Base-by-base conservation (phyloP, 2,113 vertebrate genomes). In the Campylomormyrus tamandua region DNA sequence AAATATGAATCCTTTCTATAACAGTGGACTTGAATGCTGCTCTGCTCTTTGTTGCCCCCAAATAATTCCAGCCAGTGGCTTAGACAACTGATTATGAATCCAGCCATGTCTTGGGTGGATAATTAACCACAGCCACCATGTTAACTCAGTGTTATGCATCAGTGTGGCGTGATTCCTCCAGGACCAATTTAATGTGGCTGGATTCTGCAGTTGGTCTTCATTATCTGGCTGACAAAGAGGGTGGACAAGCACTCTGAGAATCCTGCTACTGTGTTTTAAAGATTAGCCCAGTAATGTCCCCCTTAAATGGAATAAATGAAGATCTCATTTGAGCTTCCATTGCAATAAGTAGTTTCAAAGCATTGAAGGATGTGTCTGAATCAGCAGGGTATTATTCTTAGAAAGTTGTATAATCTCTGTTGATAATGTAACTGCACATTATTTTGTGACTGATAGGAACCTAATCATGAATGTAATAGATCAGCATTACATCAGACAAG, bases 391-490 rank as follows among this genome's bases (percentile, higher is more conserved):
- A 94, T 94, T 92, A 95, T 93, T 93, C 94, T 90, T 84, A 21
- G 91, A 92, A 94, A 94, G 93, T 94, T 90, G 93, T 94, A 92
- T 93, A 91, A 94, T 94, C 85, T 92, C 89, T 83, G 13, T 92
- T 93, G 94, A 93, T 92, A 92, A 95, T 92, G 93, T 93, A 94
- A 93, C 93, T 90, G 93, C 88, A 90, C 90, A 90, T 95, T 95
- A 94, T 94, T 95, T 95, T 93, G 93, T 90, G 90, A 89, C 91
- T 94, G 94, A 95, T 96, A 93, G 94, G 93, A 92, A 90, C 91
- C 92, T 94, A 95, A 95, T 95, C 95, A 95, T 94, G 93, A 92
- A 91, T 93, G 89, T 94, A 96, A 94, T 95, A 93, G 92, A 94
- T 93, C 92, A 91, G 93, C 94, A 94, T 93, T 92, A 92, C 15